These are phyloP conservation scores for Liparis tanakae DNA, from an alignment of 2,797 vertebrate species.

Conservation along the genomic window DNA sequence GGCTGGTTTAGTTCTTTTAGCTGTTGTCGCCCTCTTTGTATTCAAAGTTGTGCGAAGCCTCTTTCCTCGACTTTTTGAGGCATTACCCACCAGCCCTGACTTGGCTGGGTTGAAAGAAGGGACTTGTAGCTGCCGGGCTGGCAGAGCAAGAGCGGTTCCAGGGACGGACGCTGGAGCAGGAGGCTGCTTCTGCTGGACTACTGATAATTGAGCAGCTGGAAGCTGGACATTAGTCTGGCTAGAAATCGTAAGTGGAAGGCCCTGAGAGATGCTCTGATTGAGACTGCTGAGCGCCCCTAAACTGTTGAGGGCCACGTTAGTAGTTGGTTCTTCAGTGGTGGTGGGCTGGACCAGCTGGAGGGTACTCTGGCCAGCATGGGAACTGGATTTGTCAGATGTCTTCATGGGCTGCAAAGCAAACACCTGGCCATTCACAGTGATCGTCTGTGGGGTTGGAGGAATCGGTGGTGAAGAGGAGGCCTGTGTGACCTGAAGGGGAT, in stretches of 20 bases:
- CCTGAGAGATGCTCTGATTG: conserved; percentile 97
- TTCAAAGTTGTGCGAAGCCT: conserved; percentile 70
- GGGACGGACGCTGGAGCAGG: conserved; percentile 53
- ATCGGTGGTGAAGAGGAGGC: conserved; percentile 80
- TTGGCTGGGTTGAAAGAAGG: conserved; percentile 58
- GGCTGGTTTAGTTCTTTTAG: conserved; percentile 84
- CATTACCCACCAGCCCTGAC: conserved; percentile 53
- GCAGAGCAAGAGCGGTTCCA: conserved; percentile 64
- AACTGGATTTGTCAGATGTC: conserved; percentile 87
- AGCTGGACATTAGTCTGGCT: conserved; percentile 86
- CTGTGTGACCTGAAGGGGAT: conserved; percentile 77
- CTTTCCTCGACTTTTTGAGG: conserved; percentile 71
- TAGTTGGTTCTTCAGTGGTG: conserved; percentile 93
- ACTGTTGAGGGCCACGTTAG: conserved; percentile 94
- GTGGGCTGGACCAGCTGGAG: conserved; percentile 96
- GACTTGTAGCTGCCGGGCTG: conserved; percentile 64
- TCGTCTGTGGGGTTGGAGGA: conserved; percentile 90
- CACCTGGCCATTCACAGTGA: conserved; percentile 96
- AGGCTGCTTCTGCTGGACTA: conserved; percentile 76
- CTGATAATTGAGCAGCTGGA: conserved; percentile 77
- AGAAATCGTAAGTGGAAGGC: conserved; percentile 79
- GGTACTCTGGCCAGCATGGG: conserved; percentile 83
- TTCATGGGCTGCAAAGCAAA: conserved; percentile 96
- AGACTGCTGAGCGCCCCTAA: conserved; percentile 96
- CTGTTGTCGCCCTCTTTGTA: conserved; percentile 79